Percentiles rank a stretch among this genome's conserved stretches.
Conservation (phyloP, 1,140 invertebrate genomes). For the Marisa cornuarietis region DNA sequence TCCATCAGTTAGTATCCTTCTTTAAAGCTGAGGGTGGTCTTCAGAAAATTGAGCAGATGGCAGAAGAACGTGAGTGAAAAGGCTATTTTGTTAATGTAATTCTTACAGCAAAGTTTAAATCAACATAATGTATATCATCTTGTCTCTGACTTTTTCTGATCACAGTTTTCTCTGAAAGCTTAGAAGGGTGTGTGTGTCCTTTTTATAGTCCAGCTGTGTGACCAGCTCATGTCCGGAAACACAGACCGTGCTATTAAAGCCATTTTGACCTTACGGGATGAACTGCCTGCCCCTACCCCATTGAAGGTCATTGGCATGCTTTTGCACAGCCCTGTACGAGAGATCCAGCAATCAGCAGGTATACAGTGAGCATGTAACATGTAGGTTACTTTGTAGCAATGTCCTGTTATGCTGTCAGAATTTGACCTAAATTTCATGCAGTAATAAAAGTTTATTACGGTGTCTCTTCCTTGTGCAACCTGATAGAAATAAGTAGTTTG, state of each 20-base stretch:
- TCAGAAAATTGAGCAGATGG: conserved; percentile 54
- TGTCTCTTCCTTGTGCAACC: too few species aligned
- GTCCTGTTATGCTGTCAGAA: too few species aligned
- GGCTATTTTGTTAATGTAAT: neutral
- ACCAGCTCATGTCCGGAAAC: conserved; percentile 52
- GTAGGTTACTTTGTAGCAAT: too few species aligned
- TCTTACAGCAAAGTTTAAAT: too few species aligned
- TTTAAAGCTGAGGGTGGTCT: conserved; percentile 59
- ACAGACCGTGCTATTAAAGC: conserved; percentile 57
- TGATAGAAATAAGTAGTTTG: too few species aligned
- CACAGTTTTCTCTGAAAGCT: too few species aligned
- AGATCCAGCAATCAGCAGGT: conserved; percentile 59
- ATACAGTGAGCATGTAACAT: neutral
- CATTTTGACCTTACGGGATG: conserved; percentile 51
- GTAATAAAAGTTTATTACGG: too few species aligned
- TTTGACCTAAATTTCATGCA: too few species aligned
- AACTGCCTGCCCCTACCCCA: conserved; percentile 52
- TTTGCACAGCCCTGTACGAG: conserved; percentile 50
- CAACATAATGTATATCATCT: too few species aligned
- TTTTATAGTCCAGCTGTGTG: conserved; percentile 59
- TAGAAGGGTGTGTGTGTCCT: neutral
- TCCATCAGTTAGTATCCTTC: conserved; percentile 66
- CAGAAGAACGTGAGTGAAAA: conserved; percentile 63
- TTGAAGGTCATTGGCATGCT: conserved; percentile 60
- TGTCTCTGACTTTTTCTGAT: too few species aligned